A percentile compares a stretch with the other conserved stretches of the same genome.
Evolutionary conservation across 2,888 invertebrate genomes (phyloP).

Genomic region (Drosophila incognita): DNA sequence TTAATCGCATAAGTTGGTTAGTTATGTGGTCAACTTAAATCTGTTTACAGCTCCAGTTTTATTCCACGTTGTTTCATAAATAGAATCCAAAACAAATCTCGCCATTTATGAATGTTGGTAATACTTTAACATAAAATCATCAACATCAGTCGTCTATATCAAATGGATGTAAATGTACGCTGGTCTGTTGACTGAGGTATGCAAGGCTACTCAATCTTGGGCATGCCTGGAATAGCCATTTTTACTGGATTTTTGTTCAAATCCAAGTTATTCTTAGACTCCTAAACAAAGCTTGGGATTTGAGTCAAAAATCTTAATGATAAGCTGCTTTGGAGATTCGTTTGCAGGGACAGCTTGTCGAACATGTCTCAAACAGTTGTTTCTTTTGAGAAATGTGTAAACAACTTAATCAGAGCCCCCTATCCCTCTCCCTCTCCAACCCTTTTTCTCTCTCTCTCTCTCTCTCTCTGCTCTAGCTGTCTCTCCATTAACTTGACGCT

Average conservation of each 20-base stretch:
- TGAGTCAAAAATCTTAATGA: neutral
- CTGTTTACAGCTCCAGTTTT: neutral
- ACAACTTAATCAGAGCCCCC: neutral
- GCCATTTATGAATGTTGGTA: too few relatives aligned
- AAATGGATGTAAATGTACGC: neutral
- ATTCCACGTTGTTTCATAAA: neutral
- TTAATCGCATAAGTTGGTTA: neutral
- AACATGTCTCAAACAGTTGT: neutral
- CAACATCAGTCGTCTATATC: too few relatives aligned
- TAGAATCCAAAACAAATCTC: too few relatives aligned
- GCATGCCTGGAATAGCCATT: neutral
- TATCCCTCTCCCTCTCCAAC: neutral
- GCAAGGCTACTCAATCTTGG: neutral
- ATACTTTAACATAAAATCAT: too few relatives aligned
- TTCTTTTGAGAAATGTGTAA: neutral
- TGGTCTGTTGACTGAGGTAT: neutral
- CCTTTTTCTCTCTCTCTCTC: neutral
- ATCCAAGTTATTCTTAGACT: neutral
- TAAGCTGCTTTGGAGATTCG: neutral
- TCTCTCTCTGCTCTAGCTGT: neutral
- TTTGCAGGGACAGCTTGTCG: neutral
- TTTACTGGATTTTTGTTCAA: neutral
- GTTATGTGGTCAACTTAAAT: neutral
- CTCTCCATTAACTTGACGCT: neutral
- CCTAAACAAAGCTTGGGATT: neutral